These are phyloP conservation scores for Chloroclysta siterata DNA, from an alignment of 2,888 invertebrate species.

Conservation along the genomic window DNA sequence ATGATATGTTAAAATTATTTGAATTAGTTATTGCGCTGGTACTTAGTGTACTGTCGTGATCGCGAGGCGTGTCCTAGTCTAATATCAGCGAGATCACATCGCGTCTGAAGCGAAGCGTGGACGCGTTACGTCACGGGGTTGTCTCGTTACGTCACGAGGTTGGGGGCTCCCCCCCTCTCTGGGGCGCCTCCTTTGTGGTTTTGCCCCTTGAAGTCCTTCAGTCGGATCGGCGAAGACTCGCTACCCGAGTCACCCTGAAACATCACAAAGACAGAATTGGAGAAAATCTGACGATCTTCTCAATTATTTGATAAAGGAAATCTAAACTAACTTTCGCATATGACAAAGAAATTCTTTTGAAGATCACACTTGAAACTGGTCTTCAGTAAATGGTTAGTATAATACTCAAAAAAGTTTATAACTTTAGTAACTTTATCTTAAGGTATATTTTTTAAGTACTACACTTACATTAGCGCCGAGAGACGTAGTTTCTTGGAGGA, in stretches of 20 bases:
- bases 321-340: background rate
- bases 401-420: too few relatives aligned
- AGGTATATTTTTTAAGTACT: too few relatives aligned
- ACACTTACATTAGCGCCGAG: conserved; percentile 76
- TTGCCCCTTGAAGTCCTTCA: conserved; percentile 80
- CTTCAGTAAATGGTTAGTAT: too few relatives aligned
- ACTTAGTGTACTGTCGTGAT: conserved; percentile 45
- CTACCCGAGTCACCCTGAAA: conserved; percentile 87
- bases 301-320: too few relatives aligned
- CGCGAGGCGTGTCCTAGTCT: conserved; percentile 35
- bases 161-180: conserved; percentile 72
- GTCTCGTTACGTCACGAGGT: conserved; percentile 65
- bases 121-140: conserved; percentile 69
- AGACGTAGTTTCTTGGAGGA: conserved; percentile 79
- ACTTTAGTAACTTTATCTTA: too few relatives aligned
- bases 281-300: background rate
- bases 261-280: background rate
- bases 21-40: conserved; percentile 77
- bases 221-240: conserved; percentile 86
- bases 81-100: conserved; percentile 42
- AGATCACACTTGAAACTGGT: too few relatives aligned
- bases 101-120: conserved; percentile 43
- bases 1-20: conserved; percentile 85
- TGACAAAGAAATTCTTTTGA: background rate
- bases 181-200: conserved; percentile 71